Conservation (phyloP, 2,797 vertebrate genomes). For the Diceros bicornis region DNA sequence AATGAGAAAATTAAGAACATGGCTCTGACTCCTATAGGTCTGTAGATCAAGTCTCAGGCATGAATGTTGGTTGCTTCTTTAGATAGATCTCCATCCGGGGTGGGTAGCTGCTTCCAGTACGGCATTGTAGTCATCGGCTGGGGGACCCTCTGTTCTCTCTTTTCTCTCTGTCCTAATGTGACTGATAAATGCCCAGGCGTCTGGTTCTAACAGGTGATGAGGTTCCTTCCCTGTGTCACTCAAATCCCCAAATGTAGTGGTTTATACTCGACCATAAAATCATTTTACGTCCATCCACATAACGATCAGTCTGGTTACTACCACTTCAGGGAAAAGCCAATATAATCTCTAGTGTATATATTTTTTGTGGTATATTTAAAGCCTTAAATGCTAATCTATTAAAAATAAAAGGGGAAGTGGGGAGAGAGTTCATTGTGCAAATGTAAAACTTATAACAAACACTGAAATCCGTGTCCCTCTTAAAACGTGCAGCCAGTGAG, state of each 20-base stretch:
- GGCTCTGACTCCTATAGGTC: neutral
- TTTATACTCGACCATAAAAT: neutral
- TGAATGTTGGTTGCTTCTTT: neutral
- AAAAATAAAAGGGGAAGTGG: neutral
- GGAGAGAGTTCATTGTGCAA: neutral
- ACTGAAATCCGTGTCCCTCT: neutral
- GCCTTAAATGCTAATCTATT: constrained; percentile 7
- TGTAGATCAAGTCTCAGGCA: neutral
- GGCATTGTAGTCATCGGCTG: fast-evolving
- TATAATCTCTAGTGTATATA: neutral
- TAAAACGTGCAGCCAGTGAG: neutral
- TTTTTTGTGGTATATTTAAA: constrained; percentile 25
- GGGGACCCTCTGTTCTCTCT: neutral
- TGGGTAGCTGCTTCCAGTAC: neutral
- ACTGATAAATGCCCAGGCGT: neutral
- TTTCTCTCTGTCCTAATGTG: neutral
- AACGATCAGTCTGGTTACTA: neutral
- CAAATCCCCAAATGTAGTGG: neutral
- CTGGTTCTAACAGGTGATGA: neutral
- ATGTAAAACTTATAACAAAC: constrained; percentile 8
- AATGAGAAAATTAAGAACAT: neutral
- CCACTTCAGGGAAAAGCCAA: neutral
- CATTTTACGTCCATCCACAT: neutral
- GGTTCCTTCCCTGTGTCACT: neutral
- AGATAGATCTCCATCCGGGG: neutral